phyloP scores from a whole-genome alignment of 2,113 vertebrate genomes.

The Istiophorus platypterus region DNA sequence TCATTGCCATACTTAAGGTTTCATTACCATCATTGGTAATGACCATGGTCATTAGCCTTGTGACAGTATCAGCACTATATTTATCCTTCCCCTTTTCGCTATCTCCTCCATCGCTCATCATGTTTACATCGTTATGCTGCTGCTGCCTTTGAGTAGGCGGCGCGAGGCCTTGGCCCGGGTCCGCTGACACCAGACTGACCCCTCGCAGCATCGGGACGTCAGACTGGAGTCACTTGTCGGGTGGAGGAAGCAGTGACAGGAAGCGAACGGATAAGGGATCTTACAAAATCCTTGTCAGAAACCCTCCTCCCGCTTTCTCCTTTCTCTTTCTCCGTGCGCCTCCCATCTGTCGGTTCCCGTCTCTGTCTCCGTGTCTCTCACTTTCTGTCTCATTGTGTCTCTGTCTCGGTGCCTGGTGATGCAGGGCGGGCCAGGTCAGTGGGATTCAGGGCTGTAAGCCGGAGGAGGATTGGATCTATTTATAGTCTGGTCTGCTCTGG shows the following conservation, averaged over 20 bases:
- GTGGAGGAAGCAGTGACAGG: neutral
- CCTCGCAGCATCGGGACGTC: neutral
- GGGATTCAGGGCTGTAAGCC: conserved; percentile 71
- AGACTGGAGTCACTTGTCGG: conserved; percentile 37
- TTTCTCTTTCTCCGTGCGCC: conserved; percentile 11
- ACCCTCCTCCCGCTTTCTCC: neutral
- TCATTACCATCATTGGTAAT: neutral
- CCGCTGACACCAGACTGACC: conserved; percentile 52
- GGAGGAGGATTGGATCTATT: conserved; percentile 78
- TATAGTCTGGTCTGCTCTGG: conserved; percentile 69
- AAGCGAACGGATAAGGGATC: neutral
- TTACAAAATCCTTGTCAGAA: conserved; percentile 26
- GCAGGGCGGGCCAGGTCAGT: conserved; percentile 51
- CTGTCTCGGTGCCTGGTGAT: conserved; percentile 38
- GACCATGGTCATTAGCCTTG: neutral
- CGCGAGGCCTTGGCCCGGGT: conserved; percentile 15
- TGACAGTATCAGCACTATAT: neutral
- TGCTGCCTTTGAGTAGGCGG: neutral
- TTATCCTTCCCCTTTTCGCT: neutral
- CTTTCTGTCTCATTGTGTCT: conserved; percentile 49
- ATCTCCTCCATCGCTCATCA: neutral
- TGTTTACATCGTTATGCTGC: neutral
- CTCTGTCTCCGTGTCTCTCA: conserved; percentile 11
- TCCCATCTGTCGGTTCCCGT: conserved; percentile 17
- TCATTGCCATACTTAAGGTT: neutral